Conservation (phyloP, 1,140 invertebrate species). For the Notospermus geniculatus region DNA sequence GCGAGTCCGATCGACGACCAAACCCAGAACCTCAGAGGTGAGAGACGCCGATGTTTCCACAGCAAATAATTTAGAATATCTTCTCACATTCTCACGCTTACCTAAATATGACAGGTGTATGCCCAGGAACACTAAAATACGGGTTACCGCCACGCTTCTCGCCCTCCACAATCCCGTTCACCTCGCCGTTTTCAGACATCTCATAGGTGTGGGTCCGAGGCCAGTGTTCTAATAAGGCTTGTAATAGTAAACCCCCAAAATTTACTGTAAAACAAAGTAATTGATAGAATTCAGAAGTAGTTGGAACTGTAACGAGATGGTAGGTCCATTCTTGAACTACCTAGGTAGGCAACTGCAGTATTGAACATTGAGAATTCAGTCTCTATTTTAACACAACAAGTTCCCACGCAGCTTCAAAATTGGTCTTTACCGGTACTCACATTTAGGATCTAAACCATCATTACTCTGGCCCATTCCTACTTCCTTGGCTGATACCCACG, state of each 20-base stretch:
- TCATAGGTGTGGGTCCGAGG: slow-evolving; percentile 59
- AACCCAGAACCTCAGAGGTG: too few relatives aligned
- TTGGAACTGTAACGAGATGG: too few relatives aligned
- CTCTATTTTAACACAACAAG: not conserved
- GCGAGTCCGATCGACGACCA: too few relatives aligned
- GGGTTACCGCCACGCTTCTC: slow-evolving; percentile 63
- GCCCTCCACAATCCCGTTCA: not conserved
- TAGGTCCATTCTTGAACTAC: too few relatives aligned
- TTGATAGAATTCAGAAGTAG: too few relatives aligned
- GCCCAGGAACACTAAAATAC: slow-evolving; percentile 88
- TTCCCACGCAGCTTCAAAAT: not conserved
- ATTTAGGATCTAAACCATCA: slow-evolving; percentile 81
- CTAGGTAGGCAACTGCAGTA: too few relatives aligned
- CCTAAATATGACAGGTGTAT: slow-evolving; percentile 97
- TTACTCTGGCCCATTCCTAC: slow-evolving; percentile 70
- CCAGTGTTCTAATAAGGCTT: slow-evolving; percentile 96
- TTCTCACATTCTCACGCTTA: slow-evolving; percentile 51
- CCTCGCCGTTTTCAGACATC: slow-evolving; percentile 9
- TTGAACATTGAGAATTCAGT: too few relatives aligned
- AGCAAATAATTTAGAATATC: too few relatives aligned
- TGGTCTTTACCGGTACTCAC: slow-evolving; percentile 51
- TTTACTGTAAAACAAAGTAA: slow-evolving; percentile 68
- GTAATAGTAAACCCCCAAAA: slow-evolving; percentile 89
- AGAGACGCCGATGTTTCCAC: too few relatives aligned
- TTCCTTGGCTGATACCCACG: slow-evolving; percentile 97